A percentile compares a stretch with the other conserved stretches of the same genome.
These are phyloP conservation scores for Acromyrmex echinatior DNA, from an alignment of 1,140 invertebrate species.

Conservation along the genomic window DNA sequence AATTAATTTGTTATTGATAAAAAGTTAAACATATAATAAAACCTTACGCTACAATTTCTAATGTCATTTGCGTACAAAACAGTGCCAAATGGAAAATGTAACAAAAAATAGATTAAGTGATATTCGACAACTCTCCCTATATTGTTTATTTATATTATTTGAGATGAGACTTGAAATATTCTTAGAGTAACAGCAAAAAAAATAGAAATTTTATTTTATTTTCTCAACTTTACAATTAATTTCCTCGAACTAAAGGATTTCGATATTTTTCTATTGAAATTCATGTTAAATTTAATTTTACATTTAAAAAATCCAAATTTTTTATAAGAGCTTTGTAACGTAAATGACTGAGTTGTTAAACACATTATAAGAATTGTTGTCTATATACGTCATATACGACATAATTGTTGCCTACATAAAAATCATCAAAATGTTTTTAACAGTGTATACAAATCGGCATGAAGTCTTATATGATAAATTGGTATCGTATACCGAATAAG, in stretches of 20 bases:
- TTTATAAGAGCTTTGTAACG: neutral
- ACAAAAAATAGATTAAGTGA: too few species aligned
- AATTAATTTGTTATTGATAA: too few species aligned
- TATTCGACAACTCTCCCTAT: too few species aligned
- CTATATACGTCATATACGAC: neutral
- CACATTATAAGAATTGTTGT: neutral
- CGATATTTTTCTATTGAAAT: neutral
- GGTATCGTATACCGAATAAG: slow-evolving; percentile 75
- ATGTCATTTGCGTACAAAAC: too few species aligned
- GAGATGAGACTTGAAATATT: neutral
- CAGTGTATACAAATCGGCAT: slow-evolving; percentile 72
- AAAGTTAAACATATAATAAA: too few species aligned
- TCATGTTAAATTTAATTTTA: neutral
- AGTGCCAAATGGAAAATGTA: too few species aligned
- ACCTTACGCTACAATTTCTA: too few species aligned
- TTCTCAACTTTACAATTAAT: neutral
- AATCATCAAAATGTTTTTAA: slow-evolving; percentile 3
- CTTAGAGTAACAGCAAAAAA: neutral
- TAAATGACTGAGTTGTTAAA: neutral
- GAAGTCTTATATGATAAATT: slow-evolving; percentile 75
- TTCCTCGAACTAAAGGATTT: neutral
- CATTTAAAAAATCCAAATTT: neutral
- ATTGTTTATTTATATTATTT: neutral
- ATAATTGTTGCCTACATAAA: too few species aligned
- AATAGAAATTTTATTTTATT: neutral